Percentiles rank a stretch among this genome's conserved stretches.
Evolutionary conservation across 2,888 invertebrate genomes (phyloP).

Genomic region (Ophraella communa): DNA sequence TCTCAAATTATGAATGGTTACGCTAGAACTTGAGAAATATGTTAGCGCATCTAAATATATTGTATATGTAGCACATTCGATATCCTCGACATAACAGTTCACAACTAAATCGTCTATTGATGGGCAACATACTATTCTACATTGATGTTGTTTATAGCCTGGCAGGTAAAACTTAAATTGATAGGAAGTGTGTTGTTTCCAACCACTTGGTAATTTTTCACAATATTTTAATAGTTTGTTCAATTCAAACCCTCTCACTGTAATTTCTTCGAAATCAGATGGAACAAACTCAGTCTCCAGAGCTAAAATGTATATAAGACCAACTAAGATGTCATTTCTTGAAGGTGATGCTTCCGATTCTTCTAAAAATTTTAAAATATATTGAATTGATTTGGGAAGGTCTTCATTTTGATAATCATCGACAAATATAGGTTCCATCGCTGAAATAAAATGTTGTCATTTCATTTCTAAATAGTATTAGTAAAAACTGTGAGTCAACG

Average conservation of each 20-base stretch:
- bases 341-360: slow-evolving; percentile 23
- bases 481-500: slow-evolving; percentile 17
- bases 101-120: slow-evolving; percentile 52
- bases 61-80: slow-evolving; percentile 39
- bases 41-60: slow-evolving; percentile 50
- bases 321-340: slow-evolving; percentile 51
- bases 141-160: slow-evolving; percentile 42
- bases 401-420: slow-evolving; percentile 50
- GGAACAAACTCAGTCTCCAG: slow-evolving; percentile 57
- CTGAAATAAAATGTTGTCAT: slow-evolving; percentile 47
- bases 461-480: not conserved
- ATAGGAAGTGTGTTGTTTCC: slow-evolving; percentile 47
- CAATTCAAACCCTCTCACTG: slow-evolving; percentile 45
- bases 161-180: slow-evolving; percentile 47
- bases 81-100: slow-evolving; percentile 50
- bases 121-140: slow-evolving; percentile 47
- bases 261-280: slow-evolving; percentile 37
- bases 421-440: slow-evolving; percentile 52
- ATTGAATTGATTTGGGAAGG: slow-evolving; percentile 49
- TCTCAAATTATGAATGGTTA: slow-evolving; percentile 29
- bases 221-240: slow-evolving; percentile 44
- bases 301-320: slow-evolving; percentile 55
- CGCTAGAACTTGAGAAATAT: slow-evolving; percentile 47
- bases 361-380: slow-evolving; percentile 46
- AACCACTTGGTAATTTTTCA: slow-evolving; percentile 44